Conservation (phyloP, 64 coral and sea anemone genomes). For the Acropora tenuis region DNA sequence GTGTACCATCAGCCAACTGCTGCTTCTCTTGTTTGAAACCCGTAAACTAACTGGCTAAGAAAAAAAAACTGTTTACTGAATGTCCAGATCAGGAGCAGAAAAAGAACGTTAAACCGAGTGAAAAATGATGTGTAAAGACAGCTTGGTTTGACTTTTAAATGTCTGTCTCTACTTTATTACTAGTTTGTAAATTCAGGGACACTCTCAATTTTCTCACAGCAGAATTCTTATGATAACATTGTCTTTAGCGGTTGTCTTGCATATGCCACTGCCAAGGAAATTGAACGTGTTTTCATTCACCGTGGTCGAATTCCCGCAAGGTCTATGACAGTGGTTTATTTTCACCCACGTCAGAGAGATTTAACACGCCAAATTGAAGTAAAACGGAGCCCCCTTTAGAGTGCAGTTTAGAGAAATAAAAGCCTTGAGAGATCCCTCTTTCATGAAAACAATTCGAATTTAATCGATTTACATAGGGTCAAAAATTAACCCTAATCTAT, state of each 20-base stretch:
- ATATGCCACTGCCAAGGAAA: not conserved
- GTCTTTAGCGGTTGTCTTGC: not conserved
- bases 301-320: not conserved
- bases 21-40: constrained; percentile 10
- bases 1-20: constrained; percentile 3
- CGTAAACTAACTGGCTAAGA: not conserved
- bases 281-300: not conserved
- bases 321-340: not conserved
- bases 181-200: not conserved
- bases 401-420: not conserved
- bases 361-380: not conserved
- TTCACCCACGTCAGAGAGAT: constrained; percentile 10
- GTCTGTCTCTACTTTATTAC: not conserved
- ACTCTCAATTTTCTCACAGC: not conserved
- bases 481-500: no score
- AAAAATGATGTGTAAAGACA: no score
- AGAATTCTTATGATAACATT: not conserved
- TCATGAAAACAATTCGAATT: no score
- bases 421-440: not conserved
- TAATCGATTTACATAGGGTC: no score
- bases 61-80: not conserved
- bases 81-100: no score
- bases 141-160: no score
- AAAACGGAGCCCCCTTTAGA: not conserved
- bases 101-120: no score